Conservation (phyloP, 2,888 invertebrate species). For the Helleia helle region DNA sequence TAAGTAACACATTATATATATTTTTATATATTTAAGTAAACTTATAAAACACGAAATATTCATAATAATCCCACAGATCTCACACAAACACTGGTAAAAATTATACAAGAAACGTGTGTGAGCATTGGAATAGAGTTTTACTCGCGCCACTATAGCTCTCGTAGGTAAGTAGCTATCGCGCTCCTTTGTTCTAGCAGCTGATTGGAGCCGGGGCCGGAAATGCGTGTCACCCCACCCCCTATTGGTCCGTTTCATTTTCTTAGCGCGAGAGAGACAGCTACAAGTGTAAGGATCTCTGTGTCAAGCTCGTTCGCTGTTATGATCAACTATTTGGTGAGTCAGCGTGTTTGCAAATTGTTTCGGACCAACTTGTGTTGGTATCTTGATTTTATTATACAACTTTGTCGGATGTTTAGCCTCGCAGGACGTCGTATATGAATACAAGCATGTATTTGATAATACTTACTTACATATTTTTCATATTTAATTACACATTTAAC, state of each 20-base stretch:
- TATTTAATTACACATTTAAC: too few relatives aligned
- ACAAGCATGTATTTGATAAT: not conserved
- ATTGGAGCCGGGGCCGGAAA: slow-evolving; percentile 74
- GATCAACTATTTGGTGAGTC: slow-evolving; percentile 62
- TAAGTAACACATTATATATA: too few relatives aligned
- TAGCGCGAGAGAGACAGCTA: slow-evolving; percentile 70
- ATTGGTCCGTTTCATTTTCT: slow-evolving; percentile 75
- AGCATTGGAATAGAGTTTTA: slow-evolving; percentile 41
- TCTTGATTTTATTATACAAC: slow-evolving; percentile 43
- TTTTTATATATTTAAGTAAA: too few relatives aligned
- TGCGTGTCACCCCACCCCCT: slow-evolving; percentile 74
- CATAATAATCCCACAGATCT: too few relatives aligned
- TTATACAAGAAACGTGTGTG: slow-evolving; percentile 40
- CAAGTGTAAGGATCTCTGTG: slow-evolving; percentile 63
- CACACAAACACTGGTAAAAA: slow-evolving; percentile 63
- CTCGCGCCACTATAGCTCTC: slow-evolving; percentile 58
- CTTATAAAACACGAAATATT: too few relatives aligned
- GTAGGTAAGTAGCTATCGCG: slow-evolving; percentile 70
- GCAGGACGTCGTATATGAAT: not conserved
- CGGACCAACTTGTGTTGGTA: slow-evolving; percentile 32
- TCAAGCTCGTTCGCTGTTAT: slow-evolving; percentile 51
- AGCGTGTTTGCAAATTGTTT: slow-evolving; percentile 53
- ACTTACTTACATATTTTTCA: too few relatives aligned
- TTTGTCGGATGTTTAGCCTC: slow-evolving; percentile 22
- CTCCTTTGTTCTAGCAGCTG: slow-evolving; percentile 75